These are phyloP conservation scores for Halcyon senegalensis DNA, from an alignment of 2,113 vertebrate species.

Conservation along the genomic window DNA sequence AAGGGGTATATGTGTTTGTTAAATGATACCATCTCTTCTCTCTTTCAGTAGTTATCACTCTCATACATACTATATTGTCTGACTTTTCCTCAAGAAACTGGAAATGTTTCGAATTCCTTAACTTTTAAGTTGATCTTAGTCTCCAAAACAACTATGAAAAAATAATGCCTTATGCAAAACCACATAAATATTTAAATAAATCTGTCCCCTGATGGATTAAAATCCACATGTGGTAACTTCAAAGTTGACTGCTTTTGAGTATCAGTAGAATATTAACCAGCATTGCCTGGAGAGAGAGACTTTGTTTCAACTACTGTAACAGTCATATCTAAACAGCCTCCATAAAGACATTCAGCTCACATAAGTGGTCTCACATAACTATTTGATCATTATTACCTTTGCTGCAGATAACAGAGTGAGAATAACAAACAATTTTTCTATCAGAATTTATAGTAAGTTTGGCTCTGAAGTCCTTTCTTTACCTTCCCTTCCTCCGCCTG, in stretches of 20 bases:
- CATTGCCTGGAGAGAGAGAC: not conserved
- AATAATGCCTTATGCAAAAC: not conserved
- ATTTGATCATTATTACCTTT: not conserved
- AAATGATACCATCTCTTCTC: not conserved
- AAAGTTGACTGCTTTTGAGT: not conserved
- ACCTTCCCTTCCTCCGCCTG: not conserved
- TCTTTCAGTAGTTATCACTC: not conserved
- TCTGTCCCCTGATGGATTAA: not conserved
- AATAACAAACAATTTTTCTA: not conserved
- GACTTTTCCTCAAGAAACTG: not conserved
- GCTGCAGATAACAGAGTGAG: not conserved
- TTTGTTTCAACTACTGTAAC: not conserved
- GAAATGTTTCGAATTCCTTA: not conserved
- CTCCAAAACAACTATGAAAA: not conserved
- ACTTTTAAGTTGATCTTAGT: not conserved
- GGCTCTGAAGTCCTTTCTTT: not conserved
- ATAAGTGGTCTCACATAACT: not conserved
- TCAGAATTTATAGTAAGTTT: not conserved
- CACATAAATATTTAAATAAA: not conserved
- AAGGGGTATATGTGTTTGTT: not conserved
- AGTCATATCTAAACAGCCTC: not conserved
- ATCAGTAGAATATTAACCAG: not conserved
- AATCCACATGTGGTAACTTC: not conserved
- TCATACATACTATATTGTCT: rapidly evolving
- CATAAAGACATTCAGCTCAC: not conserved